phyloP scores from a whole-genome alignment of 2,888 invertebrate genomes.

The Ophraella communa region DNA sequence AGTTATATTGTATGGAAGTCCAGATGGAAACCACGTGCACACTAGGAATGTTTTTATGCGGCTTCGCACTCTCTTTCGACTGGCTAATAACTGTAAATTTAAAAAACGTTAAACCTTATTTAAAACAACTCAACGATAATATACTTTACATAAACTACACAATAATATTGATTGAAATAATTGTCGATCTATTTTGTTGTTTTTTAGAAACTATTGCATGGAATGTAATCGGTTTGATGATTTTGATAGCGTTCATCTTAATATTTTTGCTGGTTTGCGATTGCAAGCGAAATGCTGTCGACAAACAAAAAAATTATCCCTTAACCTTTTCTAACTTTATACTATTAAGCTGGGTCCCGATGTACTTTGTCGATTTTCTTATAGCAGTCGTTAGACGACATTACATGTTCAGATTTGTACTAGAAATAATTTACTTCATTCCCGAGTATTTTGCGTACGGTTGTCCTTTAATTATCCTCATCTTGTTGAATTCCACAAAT shows the following conservation, averaged over 20 bases:
- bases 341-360: not conserved
- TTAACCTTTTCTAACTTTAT: not conserved
- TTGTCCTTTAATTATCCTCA: not conserved
- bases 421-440: not conserved
- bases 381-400: not conserved
- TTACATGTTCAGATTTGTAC: not conserved
- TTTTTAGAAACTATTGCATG: not conserved
- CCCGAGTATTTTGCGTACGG: not conserved
- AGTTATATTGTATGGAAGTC: not conserved
- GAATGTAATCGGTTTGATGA: not conserved
- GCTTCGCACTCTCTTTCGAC: slow-evolving; percentile 1
- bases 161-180: not conserved
- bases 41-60: not conserved
- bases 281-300: not conserved
- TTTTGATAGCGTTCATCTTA: not conserved
- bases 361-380: not conserved
- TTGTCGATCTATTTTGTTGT: not conserved
- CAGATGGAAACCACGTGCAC: not conserved
- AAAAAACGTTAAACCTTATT: not conserved
- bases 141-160: not conserved
- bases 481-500: not conserved
- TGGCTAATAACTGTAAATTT: slow-evolving; percentile 9
- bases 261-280: not conserved
- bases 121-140: not conserved
- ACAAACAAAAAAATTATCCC: not conserved